Evolutionary conservation across 2,888 invertebrate species (phyloP).

Genomic region (Germaria angustata): DNA sequence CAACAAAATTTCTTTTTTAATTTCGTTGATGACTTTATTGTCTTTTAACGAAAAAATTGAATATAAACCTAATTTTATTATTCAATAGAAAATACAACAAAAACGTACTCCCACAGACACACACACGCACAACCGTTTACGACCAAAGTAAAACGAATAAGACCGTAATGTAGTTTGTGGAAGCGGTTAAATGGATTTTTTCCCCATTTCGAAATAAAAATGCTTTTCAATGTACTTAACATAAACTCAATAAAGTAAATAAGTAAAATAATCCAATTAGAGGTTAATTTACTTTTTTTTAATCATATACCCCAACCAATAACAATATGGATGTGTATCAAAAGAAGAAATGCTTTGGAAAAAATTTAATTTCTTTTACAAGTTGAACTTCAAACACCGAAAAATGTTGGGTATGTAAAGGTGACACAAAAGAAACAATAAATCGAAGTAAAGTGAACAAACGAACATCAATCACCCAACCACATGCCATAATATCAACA

Average conservation of each 20-base stretch:
- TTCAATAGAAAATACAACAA: conserved; percentile 52
- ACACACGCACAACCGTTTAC: background rate
- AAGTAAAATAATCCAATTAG: conserved; percentile 64
- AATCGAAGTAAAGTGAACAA: background rate
- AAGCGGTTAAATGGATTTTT: conserved; percentile 63
- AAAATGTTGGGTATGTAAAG: background rate
- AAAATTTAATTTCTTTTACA: background rate
- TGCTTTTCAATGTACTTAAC: conserved; percentile 35
- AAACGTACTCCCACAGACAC: background rate
- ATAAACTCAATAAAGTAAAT: conserved; percentile 37
- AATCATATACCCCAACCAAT: conserved; percentile 13
- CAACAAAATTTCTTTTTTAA: background rate
- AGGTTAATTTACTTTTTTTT: conserved; percentile 63
- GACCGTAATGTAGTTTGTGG: conserved; percentile 58
- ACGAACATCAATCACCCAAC: background rate
- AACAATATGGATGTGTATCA: background rate
- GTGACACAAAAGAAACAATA: background rate
- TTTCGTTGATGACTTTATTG: conserved; percentile 40
- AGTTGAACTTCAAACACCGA: background rate
- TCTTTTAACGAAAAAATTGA: conserved; percentile 42
- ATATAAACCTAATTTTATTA: conserved; percentile 61
- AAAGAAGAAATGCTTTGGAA: background rate
- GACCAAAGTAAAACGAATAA: conserved; percentile 24
- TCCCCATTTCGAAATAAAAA: conserved; percentile 7
- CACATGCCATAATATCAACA: background rate